Conservation (phyloP, 2,797 vertebrate species). For the Ambastaia sidthimunki region DNA sequence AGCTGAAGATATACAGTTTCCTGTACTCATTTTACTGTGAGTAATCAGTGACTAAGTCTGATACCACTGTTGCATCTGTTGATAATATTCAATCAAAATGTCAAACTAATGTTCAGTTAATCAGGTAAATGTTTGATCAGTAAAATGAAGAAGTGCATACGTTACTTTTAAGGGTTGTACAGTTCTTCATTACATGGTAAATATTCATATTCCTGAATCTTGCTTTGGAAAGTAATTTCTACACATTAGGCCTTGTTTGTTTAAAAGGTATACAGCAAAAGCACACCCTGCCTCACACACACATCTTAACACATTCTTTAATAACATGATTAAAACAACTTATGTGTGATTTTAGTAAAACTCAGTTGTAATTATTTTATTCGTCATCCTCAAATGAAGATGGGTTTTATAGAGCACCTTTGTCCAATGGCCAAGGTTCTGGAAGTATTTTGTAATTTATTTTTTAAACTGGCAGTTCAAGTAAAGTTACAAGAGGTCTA, state of each 20-base stretch:
- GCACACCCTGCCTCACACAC: neutral
- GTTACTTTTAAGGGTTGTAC: neutral
- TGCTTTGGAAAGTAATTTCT: neutral
- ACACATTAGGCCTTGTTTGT: neutral
- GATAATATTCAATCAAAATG: neutral
- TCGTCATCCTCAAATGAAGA: neutral
- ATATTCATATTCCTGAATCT: neutral
- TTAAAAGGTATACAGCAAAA: neutral
- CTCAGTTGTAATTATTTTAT: too few relatives aligned
- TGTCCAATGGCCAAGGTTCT: too few relatives aligned
- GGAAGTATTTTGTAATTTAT: too few relatives aligned
- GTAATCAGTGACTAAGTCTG: conserved; percentile 54
- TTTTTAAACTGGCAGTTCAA: too few relatives aligned
- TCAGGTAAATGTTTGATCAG: neutral
- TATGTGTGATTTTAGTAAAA: too few relatives aligned
- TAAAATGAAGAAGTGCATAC: neutral
- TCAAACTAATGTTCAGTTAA: neutral
- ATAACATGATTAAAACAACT: neutral
- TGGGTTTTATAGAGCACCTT: neutral
- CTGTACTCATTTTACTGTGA: conserved; percentile 53
- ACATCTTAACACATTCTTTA: neutral
- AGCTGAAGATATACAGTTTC: conserved; percentile 55
- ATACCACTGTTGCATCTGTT: conserved; percentile 34
- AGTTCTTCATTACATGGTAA: neutral
- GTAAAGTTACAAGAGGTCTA: neutral